Base-by-base conservation (phyloP, 2,888 invertebrate genomes). In the Eilema depressum region DNA sequence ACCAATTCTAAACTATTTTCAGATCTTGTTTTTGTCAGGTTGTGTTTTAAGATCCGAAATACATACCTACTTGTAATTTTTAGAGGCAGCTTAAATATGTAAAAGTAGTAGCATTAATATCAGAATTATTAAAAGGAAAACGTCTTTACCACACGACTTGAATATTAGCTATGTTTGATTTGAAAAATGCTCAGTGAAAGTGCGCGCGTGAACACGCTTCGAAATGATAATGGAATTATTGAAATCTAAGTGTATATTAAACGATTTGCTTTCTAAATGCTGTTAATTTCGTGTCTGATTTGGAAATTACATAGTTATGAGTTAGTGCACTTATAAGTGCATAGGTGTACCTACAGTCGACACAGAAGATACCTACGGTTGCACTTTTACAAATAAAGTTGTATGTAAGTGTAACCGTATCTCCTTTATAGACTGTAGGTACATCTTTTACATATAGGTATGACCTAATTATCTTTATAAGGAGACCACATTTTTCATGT, bases 181-280 rank as follows among this genome's bases (percentile, higher is more conserved):
- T 84, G 82, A 83, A 88, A 86, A 90, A 89, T 84, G 77, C 75
- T 73, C 65, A 90, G 93, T 90, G 93, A 94, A 93, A 93, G 93
- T 91, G 80, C 87, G 75, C 79, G 82, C 71, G 78, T 79, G 85
- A 78, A 83, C 88, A 90, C 88, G 88, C 90, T 83, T 82, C 76
- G 80, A 80, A 77, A 83, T 83, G 86, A 78, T 87, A 76, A 89
- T 91, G 85, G 86, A 91, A 91, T 90, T 89, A 92, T 89, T 90
- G 90, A 89, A 91, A 87, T 88, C 77, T 81, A 87, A 89, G 82
- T 89, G 89, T 87, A 89, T 89, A 90, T 85, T 76, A 80, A 89
- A 87, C 85, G 77, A 83, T 83, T 87, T 79, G 86, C 88, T 90
- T 90, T 89, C 88, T 78, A 84, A 85, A 86, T 78, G 66, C 63